Evolutionary conservation across 2,113 vertebrate genomes (phyloP), one percentile per base, ranked within the genome.

Genomic region (Epinephelus moara): DNA sequence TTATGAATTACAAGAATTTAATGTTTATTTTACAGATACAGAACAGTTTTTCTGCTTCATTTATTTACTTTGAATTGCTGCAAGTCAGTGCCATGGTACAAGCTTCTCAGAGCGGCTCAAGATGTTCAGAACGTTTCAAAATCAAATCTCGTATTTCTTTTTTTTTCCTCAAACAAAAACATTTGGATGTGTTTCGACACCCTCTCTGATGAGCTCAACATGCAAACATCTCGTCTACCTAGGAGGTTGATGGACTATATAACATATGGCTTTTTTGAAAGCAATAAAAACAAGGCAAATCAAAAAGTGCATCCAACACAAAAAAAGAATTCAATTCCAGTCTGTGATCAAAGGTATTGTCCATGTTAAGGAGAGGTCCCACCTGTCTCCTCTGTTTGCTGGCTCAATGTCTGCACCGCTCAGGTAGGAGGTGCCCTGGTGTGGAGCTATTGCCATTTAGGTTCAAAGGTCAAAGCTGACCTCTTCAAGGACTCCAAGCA

Each of bases 231-330:
- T 92, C 37, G 84, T 92, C 94, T 94, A 95, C 88, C 90, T 93
- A 94, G 80, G 93, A 94, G 91, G 91, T 92, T 78, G 90, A 90
- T 89, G 92, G 90, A 93, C 92, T 92, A 90, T 86, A 90, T 92
- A 88, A 88, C 86, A 91, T 96, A 96, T 96, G 96, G 96, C 96
- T 96, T 96, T 95, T 95, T 95, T 95, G 85, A 95, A 95, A 96
- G 94, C 95, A 92, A 91, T 93, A 91, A 90, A 92, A 93, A 94
- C 88, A 93, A 93, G 79, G 84, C 87, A 92, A 94, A 89, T 91
- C 88, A 91, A 94, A 92, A 96, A 96, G 95, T 96, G 96, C 95
- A 95, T 95, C 89, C 91, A 94, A 96, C 94, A 95, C 93, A 88
- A 90, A 88, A 68, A 87, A 66, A 62, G 21, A 87, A 82, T 81